phyloP scores from a whole-genome alignment of 2,113 vertebrate genomes.

The Oncorhynchus tshawytscha region DNA sequence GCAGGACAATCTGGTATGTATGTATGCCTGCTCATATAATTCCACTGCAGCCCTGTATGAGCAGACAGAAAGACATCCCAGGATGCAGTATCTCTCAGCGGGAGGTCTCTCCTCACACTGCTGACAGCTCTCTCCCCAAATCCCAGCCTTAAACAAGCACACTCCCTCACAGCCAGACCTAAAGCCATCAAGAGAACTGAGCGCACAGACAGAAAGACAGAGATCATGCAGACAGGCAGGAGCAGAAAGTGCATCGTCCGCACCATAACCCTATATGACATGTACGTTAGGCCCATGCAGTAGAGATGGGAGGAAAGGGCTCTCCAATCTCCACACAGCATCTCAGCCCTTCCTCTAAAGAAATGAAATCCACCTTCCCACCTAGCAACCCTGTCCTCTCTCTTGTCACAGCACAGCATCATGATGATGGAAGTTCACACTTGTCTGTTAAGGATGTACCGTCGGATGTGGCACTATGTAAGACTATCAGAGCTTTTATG shows the following conservation, averaged over 20 bases:
- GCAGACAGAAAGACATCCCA: not conserved
- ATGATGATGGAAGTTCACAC: no score
- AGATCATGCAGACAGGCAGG: no score
- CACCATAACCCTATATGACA: constrained; percentile 31
- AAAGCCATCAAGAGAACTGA: constrained; percentile 19
- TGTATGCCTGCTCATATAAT: no score
- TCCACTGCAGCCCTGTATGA: no score
- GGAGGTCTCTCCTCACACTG: not conserved
- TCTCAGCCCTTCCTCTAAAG: not conserved
- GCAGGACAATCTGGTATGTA: no score
- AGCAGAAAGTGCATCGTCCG: constrained; percentile 9
- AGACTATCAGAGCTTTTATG: no score
- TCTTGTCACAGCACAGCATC: no score
- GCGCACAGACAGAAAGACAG: constrained; percentile 22
- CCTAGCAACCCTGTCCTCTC: no score
- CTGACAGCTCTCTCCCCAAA: not conserved
- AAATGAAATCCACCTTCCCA: no score
- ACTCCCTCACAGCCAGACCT: constrained; percentile 28
- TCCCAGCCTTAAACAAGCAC: not conserved
- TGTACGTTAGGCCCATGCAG: constrained; percentile 22
- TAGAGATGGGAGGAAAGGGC: not conserved
- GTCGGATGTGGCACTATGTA: no score
- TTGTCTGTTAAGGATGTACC: no score
- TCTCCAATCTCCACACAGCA: not conserved
- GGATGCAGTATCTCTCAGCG: not conserved